Evolutionary conservation across 2,113 vertebrate genomes (phyloP), one percentile per base, ranked within the genome.

Genomic region (Alethe diademata): DNA sequence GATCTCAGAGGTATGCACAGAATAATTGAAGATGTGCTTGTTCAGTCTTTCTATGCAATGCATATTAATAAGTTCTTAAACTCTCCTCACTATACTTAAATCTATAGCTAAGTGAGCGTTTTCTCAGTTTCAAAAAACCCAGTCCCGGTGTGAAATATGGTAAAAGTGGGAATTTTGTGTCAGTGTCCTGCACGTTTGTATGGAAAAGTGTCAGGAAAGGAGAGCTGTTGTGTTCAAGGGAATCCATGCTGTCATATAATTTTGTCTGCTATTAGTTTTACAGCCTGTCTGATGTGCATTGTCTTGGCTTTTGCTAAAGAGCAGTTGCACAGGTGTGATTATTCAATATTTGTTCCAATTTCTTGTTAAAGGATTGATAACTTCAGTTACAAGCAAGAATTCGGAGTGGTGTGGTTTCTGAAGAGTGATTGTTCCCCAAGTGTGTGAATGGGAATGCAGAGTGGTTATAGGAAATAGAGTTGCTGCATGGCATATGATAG

Each of bases 121-220:
- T 47, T 20, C 4, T 12, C 31, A 25, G 5, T 50, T 47, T 33
- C 51, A 50, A 74, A 58, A 54, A 47, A 31, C 20, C 17, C 14
- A 50, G 1, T 36, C 7, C 4, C 12, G 36, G 0, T 58, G 5
- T 47, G 38, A 28, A 57, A 43, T 62, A 22, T 18, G 9, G 5
- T 31, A 11, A 4, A 78, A 54, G 19, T 43, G 8, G n/a, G 31
- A 1, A 0, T 62, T 78, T 45, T 6, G 1, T 48, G 17, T 54
- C 10, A 12, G n/a, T 31, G 25, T 84, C 16, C 54, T 73, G 19
- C 23, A 8, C 6, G 2, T 60, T 17, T 4, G 1, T 14, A 13
- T 22, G n/a, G 45, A 23, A 22, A 29, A 42, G 16, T 25, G 16
- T 69, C 54, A 57, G 57, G 53, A 38, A 36, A 29, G 80, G 29